Evolutionary conservation across 2,113 vertebrate species (phyloP), one percentile per base, ranked within the genome.

Genomic region (Ptyas mucosa): DNA sequence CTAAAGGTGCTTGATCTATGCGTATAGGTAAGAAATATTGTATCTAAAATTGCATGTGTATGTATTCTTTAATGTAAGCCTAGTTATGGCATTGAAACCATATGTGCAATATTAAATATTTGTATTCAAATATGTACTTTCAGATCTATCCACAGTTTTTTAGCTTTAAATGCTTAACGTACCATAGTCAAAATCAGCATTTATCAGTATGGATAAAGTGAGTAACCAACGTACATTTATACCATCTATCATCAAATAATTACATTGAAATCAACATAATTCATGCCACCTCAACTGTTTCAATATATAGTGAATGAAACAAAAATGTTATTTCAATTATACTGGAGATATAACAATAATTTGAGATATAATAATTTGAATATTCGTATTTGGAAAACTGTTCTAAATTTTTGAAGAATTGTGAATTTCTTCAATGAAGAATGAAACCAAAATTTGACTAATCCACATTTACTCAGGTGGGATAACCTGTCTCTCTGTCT

Each of bases 191-290:
- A 89, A 90, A 58, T 46, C 0, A 88, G 49, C 93, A 87, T 0
- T 58, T 24, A 58, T 58, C 23, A 58, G 8, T 49, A 9, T 90
- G 14, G 14, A n/a, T 53, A 11, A 87, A 53, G 2, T 61, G 81
- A 6, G 0, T 85, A 23, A 61, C 9, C 29, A 89, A 90, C 43
- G 57, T 18, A 23, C 34, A 91, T 12, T 93, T 26, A 90, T 75
- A 34, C 90, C 94, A 94, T 58, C 1, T 10, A 6, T 29, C 49
- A 14, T 52, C 43, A 89, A 52, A 23, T 58, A n/a, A 11, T 58
- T 89, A 39, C 81, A 39, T 11, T 93, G 95, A 93, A 92, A 94
- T 58, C 61, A 92, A 49, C 85, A 88, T 89, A 85, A 87, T 75
- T 53, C 87, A 0, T 91, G 12, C 52, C 94, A 90, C 64, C 14